Conservation (phyloP, 2,888 invertebrate species). For the Sepioteuthis lessoniana region DNA sequence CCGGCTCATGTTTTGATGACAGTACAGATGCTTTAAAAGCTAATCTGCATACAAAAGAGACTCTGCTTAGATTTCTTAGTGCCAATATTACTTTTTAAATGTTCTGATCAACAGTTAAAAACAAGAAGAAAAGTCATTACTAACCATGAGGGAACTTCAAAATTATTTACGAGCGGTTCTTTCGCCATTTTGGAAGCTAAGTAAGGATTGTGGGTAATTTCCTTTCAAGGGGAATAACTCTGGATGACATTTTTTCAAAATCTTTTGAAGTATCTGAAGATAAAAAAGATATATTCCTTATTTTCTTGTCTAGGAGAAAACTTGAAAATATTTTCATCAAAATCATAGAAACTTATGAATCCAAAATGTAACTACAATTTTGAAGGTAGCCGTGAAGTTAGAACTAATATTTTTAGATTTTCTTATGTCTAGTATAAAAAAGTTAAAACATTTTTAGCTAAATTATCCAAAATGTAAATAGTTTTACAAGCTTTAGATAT, state of each 20-base stretch:
- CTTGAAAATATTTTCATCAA: no score
- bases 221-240: not conserved
- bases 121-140: slow-evolving; percentile 50
- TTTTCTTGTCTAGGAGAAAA: no score
- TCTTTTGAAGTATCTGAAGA: no score
- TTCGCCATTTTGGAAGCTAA: slow-evolving; percentile 50
- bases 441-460: no score
- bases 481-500: no score
- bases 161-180: slow-evolving; percentile 79
- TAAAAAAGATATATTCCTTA: no score
- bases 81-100: not conserved
- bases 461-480: no score
- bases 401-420: no score
- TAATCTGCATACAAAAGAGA: not conserved
- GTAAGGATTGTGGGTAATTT: slow-evolving; percentile 50
- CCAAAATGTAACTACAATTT: no score
- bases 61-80: not conserved
- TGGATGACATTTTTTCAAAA: not conserved
- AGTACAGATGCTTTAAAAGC: not conserved
- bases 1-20: not conserved
- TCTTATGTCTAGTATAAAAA: no score
- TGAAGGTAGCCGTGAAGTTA: no score
- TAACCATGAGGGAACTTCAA: slow-evolving; percentile 91
- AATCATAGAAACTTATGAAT: no score
- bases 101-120: not conserved